Base-by-base conservation (phyloP, 2,797 vertebrate genomes). In the Vultur gryphus region DNA sequence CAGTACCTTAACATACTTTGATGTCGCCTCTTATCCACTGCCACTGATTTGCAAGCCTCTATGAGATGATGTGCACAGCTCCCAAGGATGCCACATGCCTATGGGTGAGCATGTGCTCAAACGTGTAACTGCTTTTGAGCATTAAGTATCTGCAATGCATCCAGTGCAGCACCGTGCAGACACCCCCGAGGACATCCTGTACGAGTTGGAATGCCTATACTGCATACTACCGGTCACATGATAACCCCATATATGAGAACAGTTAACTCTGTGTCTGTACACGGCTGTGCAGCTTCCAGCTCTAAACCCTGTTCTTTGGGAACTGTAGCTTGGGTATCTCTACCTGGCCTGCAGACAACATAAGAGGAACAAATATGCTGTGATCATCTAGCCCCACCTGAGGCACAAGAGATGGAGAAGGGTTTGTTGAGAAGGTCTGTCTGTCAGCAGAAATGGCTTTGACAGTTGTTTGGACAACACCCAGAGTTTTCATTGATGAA, bases 171-270 rank as follows among this genome's bases (percentile, higher is more conserved):
- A 29, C 15, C 6, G 4, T 57, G 11, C 46, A 89, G 49, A 67
- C 20, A 37, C 2, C 4, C 3, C 10, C 0, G 2, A 8, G 17
- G 15, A 59, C 18, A 2, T 58, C 52, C 16, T 54, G 19, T 48
- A 37, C 1, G 4, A 35, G 14, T 13, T 73, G 35, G 8, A 55
- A 78, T 43, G 28, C 13, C 14, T 51, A 6, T 26, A 23, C 18
- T n/a, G 24, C 13, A 24, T 24, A 25, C 3, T 21, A 16, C 4
- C 3, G 3, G 16, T 48, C 31, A 52, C 9, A 25, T 23, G 19
- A 39, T n/a, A 62, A 66, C 8, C 1, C 2, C 16, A 26, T 39
- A n/a, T 26, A 33, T 26, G 5, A 51, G 28, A 66, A 57, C 33
- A 57, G 54, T 44, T 48, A 70, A 51, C 17, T 58, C 24, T 43